Evolutionary conservation across 1,140 invertebrate genomes (phyloP).

Genomic region (Drosophila mayri): DNA sequence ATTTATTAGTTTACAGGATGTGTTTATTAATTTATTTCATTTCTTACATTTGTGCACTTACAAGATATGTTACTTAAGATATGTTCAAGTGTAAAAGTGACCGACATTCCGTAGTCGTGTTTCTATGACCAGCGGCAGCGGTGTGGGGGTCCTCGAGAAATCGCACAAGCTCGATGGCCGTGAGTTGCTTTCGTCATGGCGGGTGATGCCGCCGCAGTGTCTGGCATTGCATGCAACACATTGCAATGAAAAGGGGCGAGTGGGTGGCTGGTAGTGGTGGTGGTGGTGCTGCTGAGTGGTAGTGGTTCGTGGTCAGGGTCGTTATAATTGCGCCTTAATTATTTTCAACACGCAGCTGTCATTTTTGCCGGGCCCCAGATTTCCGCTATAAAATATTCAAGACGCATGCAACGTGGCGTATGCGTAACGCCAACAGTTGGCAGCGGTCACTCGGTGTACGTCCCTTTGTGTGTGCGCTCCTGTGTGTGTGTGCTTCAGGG

Average conservation of each 20-base stretch:
- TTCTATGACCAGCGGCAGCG: conserved; percentile 4
- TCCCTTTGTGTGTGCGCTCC: background rate
- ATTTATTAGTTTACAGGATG: background rate
- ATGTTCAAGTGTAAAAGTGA: conserved; percentile 8
- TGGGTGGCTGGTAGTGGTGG: conserved; percentile 11
- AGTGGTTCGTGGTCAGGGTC: conserved; percentile 51
- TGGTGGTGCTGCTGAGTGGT: conserved; percentile 14
- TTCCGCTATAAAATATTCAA: conserved; percentile 68
- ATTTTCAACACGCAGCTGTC: conserved; percentile 76
- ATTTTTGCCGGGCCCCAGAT: conserved; percentile 53
- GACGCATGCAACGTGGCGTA: conserved; percentile 63
- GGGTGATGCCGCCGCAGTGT: conserved; percentile 56
- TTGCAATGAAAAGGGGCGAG: conserved; percentile 37
- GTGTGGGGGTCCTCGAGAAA: conserved; percentile 2
- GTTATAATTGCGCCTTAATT: conserved; percentile 67
- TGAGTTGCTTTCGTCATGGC: conserved; percentile 48
- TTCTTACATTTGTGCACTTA: background rate
- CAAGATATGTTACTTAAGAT: too few species aligned
- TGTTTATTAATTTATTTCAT: too few species aligned
- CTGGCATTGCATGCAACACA: conserved; percentile 69
- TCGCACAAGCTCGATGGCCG: conserved; percentile 35
- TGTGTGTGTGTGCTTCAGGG: conserved; percentile 8
- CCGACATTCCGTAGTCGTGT: conserved; percentile 15
- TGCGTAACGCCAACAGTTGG: conserved; percentile 51
- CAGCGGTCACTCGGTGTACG: conserved; percentile 17